Conservation (phyloP, 2,888 invertebrate species). For the Myopa tessellatipennis region DNA sequence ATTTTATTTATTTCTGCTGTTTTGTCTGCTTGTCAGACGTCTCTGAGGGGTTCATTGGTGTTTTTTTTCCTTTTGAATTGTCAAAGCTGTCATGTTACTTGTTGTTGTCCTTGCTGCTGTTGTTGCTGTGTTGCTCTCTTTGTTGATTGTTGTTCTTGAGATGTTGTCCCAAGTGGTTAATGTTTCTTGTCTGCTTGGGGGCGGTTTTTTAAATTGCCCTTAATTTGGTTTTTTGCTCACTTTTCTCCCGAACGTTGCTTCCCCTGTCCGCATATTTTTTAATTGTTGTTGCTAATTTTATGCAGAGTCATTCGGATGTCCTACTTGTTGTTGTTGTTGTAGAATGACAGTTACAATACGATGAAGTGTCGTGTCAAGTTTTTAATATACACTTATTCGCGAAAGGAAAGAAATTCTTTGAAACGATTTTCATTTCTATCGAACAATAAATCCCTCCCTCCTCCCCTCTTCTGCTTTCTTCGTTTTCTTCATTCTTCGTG, state of each 20-base stretch:
- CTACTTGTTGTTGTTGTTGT: neutral
- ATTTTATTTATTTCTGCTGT: constrained; percentile 34
- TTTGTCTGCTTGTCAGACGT: constrained; percentile 25
- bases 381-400: neutral
- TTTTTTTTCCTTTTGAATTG: neutral
- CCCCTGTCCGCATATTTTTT: too few species aligned
- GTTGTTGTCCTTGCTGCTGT: neutral
- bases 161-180: constrained; percentile 25
- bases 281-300: too few species aligned
- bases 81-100: neutral
- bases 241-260: too few species aligned
- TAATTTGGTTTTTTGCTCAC: neutral
- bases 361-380: neutral
- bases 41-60: neutral
- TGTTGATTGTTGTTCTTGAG: neutral
- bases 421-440: neutral
- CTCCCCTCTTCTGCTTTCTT: neutral
- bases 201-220: neutral
- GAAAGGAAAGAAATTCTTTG: neutral
- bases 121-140: neutral
- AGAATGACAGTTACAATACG: neutral
- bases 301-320: neutral
- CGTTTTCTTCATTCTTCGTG: neutral
- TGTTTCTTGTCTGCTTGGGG: neutral
- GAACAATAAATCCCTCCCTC: too few species aligned